Base-by-base conservation (phyloP, 2,888 invertebrate species). In the Venustoraphidia nigricollis region DNA sequence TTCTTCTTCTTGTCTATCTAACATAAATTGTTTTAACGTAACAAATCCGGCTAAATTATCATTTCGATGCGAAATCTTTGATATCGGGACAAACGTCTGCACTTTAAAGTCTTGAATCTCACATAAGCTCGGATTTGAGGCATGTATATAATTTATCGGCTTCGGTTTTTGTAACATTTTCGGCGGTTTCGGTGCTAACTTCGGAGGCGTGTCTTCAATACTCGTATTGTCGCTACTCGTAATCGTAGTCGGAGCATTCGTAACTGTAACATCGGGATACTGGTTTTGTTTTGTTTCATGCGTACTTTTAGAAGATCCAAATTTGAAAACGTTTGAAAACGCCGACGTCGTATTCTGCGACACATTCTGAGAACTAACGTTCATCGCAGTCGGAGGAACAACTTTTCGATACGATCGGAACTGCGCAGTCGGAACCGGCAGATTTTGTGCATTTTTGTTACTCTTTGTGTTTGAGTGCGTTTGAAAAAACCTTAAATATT, bases 11-110 rank as follows among this genome's bases (percentile, higher is more conserved):
- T 85, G 85, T 55, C 82, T 77, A 55, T 79, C 76, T 54, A 82
- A 64, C 86, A 87, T 87, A 59, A 88, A 74, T 66, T 86, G 82
- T 62, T 86, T 83, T 35, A 87, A 68, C 1, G 86, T 88, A 45
- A 85, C 77, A 60, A 82, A 79, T 1, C 81, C 81, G 42, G 76
- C 72, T 35, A 77, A 66, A 60, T 75, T 78, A 52, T 80, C 81
- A 10, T 70, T 70, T 53, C 71, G 67, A 6, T 66, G 65, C 36
- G 62, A 58, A 50, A 56, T 58, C 10, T 60, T 64, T 47, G 70
- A 68, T 52, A 69, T 70, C 35, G 67, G 64, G 54, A 48, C 50
- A 46, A 59, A 58, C 51, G 52, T 57, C 9, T 58, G 55, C 10
- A 58, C 51, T 45, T 57, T 58, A 51, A 65, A 69, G 53, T 71